Conservation (phyloP, 2,888 invertebrate species). For the Conistra vaccinii region DNA sequence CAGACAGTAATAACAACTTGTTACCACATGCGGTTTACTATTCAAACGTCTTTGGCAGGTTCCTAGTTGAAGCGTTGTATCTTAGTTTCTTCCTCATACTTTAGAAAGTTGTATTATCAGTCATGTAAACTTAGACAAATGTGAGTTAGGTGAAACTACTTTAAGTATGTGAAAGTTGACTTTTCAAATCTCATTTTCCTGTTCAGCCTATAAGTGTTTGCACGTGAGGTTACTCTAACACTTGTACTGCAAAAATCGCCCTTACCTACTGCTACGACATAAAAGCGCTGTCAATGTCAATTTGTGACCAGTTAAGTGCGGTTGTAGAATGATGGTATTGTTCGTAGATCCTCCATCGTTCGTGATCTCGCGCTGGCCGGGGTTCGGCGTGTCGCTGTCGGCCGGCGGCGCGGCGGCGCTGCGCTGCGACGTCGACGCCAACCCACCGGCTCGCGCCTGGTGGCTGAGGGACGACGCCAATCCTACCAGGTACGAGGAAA, state of each 20-base stretch:
- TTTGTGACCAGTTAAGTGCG: background rate
- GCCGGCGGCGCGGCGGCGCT: slow-evolving; percentile 97
- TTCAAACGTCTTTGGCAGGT: background rate
- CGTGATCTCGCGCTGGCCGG: slow-evolving; percentile 97
- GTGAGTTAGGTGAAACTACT: background rate
- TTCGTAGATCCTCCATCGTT: slow-evolving; percentile 97
- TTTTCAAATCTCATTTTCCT: background rate
- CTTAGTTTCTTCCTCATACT: background rate
- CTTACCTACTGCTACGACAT: background rate
- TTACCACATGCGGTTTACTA: background rate
- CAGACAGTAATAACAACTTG: background rate
- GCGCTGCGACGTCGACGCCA: slow-evolving; percentile 98
- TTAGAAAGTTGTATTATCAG: background rate
- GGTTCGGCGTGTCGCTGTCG: slow-evolving; percentile 96
- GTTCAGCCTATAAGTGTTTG: background rate
- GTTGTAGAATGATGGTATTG: background rate
- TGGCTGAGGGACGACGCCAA: slow-evolving; percentile 93
- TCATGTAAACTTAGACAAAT: background rate
- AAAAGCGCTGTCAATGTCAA: background rate
- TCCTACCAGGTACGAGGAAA: slow-evolving; percentile 85
- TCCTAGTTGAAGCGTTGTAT: background rate
- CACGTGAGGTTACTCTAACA: too few relatives aligned
- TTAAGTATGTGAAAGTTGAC: too few relatives aligned
- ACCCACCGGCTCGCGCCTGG: slow-evolving; percentile 96
- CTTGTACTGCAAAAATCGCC: background rate